A percentile compares a stretch with the other conserved stretches of the same genome.
These are phyloP conservation scores for Calyptommatus sinebrachiatus DNA, from an alignment of 2,113 vertebrate genomes.

Conservation along the genomic window DNA sequence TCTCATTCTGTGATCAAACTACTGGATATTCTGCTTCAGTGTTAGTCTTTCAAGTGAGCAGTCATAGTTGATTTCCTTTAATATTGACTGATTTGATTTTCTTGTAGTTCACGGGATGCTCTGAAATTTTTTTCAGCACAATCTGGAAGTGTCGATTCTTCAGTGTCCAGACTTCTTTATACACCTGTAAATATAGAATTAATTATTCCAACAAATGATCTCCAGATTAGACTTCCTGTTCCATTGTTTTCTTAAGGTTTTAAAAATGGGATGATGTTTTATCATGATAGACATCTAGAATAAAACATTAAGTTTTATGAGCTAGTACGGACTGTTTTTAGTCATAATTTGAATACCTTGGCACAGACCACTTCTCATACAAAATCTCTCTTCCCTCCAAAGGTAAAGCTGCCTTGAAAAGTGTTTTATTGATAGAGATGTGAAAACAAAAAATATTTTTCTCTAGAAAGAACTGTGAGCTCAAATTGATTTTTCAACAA, in stretches of 20 bases:
- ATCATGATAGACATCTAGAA: conserved; percentile 23
- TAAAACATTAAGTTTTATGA: conserved; percentile 27
- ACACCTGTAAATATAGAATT: neutral
- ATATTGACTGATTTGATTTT: no score
- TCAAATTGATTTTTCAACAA: neutral
- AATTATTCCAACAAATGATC: conserved; percentile 2
- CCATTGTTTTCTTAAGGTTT: neutral
- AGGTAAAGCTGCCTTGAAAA: conserved; percentile 30
- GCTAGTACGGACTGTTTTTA: conserved; percentile 26
- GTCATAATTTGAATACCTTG: conserved; percentile 36
- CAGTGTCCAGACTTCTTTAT: no score
- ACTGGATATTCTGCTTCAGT: no score
- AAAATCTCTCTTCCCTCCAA: conserved; percentile 33
- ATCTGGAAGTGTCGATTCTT: no score
- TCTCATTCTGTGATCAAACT: no score
- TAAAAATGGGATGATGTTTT: conserved; percentile 1
- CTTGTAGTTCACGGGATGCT: no score
- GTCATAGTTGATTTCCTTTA: no score
- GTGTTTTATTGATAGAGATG: neutral
- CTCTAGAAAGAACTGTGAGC: neutral
- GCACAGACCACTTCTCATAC: conserved; percentile 24
- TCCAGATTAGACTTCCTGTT: neutral
- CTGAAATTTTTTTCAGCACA: no score
- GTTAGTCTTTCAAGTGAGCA: no score
- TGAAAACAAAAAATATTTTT: neutral